phyloP scores from a whole-genome alignment of 2,888 invertebrate genomes.

The Malthinus seriepunctatus region DNA sequence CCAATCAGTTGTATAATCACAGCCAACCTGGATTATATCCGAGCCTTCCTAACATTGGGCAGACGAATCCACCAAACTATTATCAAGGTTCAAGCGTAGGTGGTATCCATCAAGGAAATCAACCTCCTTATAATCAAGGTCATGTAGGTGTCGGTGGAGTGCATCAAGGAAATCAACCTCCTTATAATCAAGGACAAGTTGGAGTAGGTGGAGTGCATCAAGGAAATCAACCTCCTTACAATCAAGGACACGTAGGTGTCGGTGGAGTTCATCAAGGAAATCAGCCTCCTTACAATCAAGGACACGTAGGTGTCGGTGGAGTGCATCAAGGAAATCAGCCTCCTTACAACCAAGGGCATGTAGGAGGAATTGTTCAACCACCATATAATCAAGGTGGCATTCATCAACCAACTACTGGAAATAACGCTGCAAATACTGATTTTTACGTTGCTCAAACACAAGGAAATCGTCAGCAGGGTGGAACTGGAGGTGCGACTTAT shows the following conservation, averaged over 20 bases:
- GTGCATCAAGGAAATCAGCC: background rate
- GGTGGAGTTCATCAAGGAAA: background rate
- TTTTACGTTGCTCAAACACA: conserved; percentile 3
- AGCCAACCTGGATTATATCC: background rate
- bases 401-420: background rate
- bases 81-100: too few species aligned
- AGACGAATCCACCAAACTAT: background rate
- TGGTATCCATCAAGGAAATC: background rate
- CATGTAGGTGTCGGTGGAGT: background rate
- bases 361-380: too few species aligned
- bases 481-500: background rate
- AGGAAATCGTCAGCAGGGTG: background rate
- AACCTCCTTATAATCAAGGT: background rate
- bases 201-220: background rate
- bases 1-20: background rate
- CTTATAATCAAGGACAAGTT: background rate
- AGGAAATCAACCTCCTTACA: background rate
- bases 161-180: background rate
- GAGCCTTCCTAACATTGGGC: background rate
- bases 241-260: background rate
- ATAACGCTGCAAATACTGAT: background rate
- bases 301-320: background rate
- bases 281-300: background rate
- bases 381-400: background rate
- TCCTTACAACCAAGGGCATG: background rate